A percentile compares a stretch with the other conserved stretches of the same genome.
phyloP scores from a whole-genome alignment of 92 coral and sea anemone species.

The Epizoanthus ramosus region DNA sequence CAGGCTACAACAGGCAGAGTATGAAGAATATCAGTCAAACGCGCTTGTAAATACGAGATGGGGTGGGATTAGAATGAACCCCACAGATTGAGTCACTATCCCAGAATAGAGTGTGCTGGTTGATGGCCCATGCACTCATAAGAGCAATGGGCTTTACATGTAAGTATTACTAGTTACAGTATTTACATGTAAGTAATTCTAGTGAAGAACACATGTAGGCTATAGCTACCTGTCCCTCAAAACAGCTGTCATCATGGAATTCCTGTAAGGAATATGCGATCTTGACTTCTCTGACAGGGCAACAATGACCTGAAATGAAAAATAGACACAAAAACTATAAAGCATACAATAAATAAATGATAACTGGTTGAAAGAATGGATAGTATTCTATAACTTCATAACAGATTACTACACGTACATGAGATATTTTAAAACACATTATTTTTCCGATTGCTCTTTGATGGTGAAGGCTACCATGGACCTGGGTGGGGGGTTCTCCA shows the following conservation, averaged over 20 bases:
- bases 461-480: too few relatives aligned
- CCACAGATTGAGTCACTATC: too few relatives aligned
- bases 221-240: slow-evolving; percentile 85
- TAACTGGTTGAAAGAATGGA: neutral
- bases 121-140: too few relatives aligned
- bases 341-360: neutral
- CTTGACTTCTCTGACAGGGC: slow-evolving; percentile 98
- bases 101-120: too few relatives aligned
- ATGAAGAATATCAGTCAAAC: neutral
- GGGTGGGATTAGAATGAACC: neutral
- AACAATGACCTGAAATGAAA: slow-evolving; percentile 77
- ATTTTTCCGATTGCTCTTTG: too few relatives aligned
- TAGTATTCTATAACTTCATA: too few relatives aligned
- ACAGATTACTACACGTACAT: neutral
- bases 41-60: neutral
- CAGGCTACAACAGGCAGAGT: slow-evolving; percentile 64
- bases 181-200: too few relatives aligned
- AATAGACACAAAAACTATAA: neutral
- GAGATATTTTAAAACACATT: too few relatives aligned
- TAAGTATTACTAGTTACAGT: too few relatives aligned
- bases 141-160: too few relatives aligned
- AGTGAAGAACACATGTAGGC: neutral
- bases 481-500: too few relatives aligned
- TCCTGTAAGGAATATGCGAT: slow-evolving; percentile 97
- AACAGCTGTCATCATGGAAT: slow-evolving; percentile 96